phyloP scores from a whole-genome alignment of 2,797 vertebrate species.

The Saxicola maurus region DNA sequence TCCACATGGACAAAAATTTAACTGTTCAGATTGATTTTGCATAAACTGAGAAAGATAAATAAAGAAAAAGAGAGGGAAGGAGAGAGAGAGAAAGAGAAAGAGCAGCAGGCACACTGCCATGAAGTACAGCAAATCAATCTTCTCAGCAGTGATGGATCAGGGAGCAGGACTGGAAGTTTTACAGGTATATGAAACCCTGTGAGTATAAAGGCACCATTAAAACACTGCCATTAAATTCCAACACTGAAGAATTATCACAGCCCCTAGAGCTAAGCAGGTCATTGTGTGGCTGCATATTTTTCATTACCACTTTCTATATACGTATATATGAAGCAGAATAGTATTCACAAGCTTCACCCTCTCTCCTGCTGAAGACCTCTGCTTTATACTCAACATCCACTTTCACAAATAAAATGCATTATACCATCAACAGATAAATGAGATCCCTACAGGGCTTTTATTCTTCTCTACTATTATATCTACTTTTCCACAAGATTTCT shows the following conservation, averaged over 20 bases:
- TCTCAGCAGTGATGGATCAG: slow-evolving; percentile 49
- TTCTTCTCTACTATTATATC: background rate
- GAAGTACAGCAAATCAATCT: slow-evolving; percentile 44
- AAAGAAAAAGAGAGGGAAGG: background rate
- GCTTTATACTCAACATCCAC: slow-evolving; percentile 8
- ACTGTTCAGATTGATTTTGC: background rate
- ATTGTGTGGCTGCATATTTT: slow-evolving; percentile 52
- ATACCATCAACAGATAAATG: slow-evolving; percentile 42
- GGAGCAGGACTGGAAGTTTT: slow-evolving; percentile 53
- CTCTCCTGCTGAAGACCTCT: slow-evolving; percentile 1
- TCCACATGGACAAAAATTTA: background rate
- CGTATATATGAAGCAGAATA: background rate
- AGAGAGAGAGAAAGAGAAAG: background rate
- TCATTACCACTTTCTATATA: slow-evolving; percentile 29
- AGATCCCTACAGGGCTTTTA: slow-evolving; percentile 46
- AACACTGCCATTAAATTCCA: slow-evolving; percentile 51
- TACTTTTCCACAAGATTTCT: slow-evolving; percentile 45
- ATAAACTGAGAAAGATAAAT: background rate
- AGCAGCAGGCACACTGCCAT: background rate
- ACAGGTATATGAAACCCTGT: slow-evolving; percentile 28
- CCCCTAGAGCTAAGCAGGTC: slow-evolving; percentile 33
- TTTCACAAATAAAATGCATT: slow-evolving; percentile 45
- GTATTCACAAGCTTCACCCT: background rate
- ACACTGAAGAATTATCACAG: slow-evolving; percentile 16
- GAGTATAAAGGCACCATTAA: slow-evolving; percentile 57